These are phyloP conservation scores for Lordiphosa fenestrarum DNA, from an alignment of 2,888 invertebrate genomes.

Conservation along the genomic window DNA sequence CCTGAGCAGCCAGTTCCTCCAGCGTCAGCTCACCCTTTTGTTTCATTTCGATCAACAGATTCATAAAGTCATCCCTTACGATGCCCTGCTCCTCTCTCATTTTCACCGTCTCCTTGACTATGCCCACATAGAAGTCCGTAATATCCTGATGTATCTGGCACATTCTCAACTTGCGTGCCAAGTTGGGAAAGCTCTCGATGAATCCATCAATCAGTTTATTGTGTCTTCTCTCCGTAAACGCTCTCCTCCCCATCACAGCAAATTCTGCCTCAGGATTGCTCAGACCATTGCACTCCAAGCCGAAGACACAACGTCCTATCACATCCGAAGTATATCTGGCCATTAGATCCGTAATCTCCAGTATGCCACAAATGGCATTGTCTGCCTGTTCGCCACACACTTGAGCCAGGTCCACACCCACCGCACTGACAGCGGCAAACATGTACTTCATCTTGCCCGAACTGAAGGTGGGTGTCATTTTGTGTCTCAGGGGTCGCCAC, in stretches of 20 bases:
- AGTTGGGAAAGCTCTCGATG: slow-evolving; percentile 49
- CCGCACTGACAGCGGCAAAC: slow-evolving; percentile 73
- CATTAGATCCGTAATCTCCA: slow-evolving; percentile 68
- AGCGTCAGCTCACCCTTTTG: slow-evolving; percentile 63
- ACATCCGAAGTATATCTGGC: slow-evolving; percentile 81
- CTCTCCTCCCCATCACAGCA: slow-evolving; percentile 58
- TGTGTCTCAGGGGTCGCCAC: slow-evolving; percentile 80
- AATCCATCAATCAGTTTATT: slow-evolving; percentile 36
- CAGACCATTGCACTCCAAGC: slow-evolving; percentile 79
- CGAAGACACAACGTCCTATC: slow-evolving; percentile 80
- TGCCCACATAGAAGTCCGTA: slow-evolving; percentile 65
- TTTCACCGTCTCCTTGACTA: slow-evolving; percentile 77
- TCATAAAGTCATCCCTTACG: slow-evolving; percentile 81
- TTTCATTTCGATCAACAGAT: slow-evolving; percentile 79
- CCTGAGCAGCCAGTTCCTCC: slow-evolving; percentile 81
- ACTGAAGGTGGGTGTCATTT: slow-evolving; percentile 81
- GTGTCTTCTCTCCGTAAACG: slow-evolving; percentile 49
- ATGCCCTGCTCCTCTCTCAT: slow-evolving; percentile 73
- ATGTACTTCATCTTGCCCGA: slow-evolving; percentile 81
- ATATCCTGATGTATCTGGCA: slow-evolving; percentile 52
- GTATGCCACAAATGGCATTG: slow-evolving; percentile 56
- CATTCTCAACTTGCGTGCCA: slow-evolving; percentile 55
- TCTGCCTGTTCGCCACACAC: slow-evolving; percentile 36
- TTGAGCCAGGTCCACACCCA: slow-evolving; percentile 46
- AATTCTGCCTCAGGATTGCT: slow-evolving; percentile 77